These are phyloP conservation scores for Philereme transversata DNA, from an alignment of 2,888 invertebrate genomes.

Conservation along the genomic window DNA sequence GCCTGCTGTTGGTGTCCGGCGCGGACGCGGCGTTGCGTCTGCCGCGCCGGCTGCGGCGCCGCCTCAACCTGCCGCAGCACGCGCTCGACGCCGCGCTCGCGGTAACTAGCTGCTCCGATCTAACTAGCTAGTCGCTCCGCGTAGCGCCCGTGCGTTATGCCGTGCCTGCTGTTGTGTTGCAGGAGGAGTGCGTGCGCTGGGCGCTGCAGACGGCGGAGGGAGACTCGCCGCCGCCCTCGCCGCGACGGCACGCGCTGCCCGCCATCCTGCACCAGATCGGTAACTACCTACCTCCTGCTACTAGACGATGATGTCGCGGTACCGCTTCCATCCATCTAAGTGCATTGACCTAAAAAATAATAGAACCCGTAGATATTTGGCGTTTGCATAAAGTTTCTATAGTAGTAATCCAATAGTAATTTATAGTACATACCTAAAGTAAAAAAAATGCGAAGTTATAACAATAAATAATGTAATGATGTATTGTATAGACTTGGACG, in stretches of 20 bases:
- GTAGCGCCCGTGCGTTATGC: no score
- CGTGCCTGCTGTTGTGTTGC: conserved; percentile 18
- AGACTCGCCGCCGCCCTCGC: conserved; percentile 19
- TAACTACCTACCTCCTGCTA: conserved; percentile 1
- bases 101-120: conserved; percentile 40
- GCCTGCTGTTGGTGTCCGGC: conserved; percentile 62
- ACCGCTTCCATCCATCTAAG: no score
- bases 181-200: conserved; percentile 69
- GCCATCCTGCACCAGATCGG: conserved; percentile 27
- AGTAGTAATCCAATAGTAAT: no score
- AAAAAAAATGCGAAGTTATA: no score
- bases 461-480: neutral
- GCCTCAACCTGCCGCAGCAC: conserved; percentile 86
- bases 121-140: no score
- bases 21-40: conserved; percentile 71
- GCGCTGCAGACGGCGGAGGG: conserved; percentile 46
- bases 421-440: no score
- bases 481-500: conserved; percentile 16
- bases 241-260: conserved; percentile 23
- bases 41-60: conserved; percentile 82
- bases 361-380: no score
- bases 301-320: neutral
- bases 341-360: no score
- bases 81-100: conserved; percentile 85
- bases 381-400: no score